A percentile compares a stretch with the other conserved stretches of the same genome.
Evolutionary conservation across 2,888 invertebrate genomes (phyloP).

Genomic region (Thera obeliscata): DNA sequence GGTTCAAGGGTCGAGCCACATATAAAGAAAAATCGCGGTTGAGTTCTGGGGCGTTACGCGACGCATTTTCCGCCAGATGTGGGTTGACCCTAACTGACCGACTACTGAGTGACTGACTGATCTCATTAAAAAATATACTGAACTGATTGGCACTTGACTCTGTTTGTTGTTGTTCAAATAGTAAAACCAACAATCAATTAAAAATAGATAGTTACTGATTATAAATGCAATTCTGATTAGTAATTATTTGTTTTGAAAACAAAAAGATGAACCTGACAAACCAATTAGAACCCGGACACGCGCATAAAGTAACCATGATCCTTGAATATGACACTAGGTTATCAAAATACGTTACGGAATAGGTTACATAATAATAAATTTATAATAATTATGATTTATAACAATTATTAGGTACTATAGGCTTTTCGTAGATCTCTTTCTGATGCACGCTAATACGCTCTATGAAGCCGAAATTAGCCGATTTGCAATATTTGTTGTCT

Average conservation of each 20-base stretch:
- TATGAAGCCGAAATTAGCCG: too few relatives aligned
- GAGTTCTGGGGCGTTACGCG: too few relatives aligned
- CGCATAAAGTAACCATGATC: not conserved
- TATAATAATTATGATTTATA: too few relatives aligned
- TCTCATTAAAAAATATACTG: not conserved
- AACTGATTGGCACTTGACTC: slow-evolving; percentile 5
- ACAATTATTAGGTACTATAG: too few relatives aligned
- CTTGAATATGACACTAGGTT: not conserved
- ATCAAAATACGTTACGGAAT: not conserved
- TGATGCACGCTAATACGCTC: too few relatives aligned
- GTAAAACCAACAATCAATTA: not conserved
- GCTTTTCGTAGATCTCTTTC: too few relatives aligned
- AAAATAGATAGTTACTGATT: not conserved
- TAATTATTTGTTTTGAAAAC: slow-evolving; percentile 14
- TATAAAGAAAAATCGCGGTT: too few relatives aligned
- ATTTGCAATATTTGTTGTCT: too few relatives aligned
- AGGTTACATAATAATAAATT: not conserved
- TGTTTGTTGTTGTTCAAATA: slow-evolving; percentile 1
- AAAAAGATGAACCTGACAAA: not conserved
- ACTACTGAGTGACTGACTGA: too few relatives aligned
- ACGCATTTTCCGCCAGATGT: too few relatives aligned
- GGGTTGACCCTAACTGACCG: too few relatives aligned
- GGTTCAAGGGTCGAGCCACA: too few relatives aligned
- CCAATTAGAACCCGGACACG: slow-evolving; percentile 16
- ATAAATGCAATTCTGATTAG: not conserved